Conservation (phyloP, 2,888 invertebrate species). For the Ceramica pisi region DNA sequence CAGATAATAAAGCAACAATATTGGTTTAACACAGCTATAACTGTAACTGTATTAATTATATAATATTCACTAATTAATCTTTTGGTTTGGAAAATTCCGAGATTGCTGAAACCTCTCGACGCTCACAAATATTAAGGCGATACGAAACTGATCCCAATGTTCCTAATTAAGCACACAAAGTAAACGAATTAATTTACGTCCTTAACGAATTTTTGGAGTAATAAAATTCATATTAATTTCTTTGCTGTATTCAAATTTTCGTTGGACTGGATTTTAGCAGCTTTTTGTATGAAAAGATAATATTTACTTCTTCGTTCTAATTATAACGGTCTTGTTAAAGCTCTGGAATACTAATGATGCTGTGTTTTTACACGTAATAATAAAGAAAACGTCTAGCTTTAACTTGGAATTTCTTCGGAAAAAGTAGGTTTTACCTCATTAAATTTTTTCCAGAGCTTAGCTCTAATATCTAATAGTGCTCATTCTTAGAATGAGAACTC, state of each 20-base stretch:
- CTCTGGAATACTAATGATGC: conserved; percentile 2
- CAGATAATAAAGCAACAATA: conserved; percentile 24
- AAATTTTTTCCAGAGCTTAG: not conserved
- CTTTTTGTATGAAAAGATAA: conserved; percentile 15
- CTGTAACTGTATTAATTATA: conserved; percentile 15
- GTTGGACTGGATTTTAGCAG: not conserved
- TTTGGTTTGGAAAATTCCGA: conserved; percentile 7
- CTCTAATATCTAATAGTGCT: no score
- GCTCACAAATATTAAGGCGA: conserved; percentile 29
- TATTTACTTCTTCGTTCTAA: conserved; percentile 17
- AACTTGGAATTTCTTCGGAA: not conserved
- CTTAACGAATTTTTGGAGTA: conserved; percentile 7
- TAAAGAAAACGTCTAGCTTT: not conserved
- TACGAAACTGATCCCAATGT: conserved; percentile 19
- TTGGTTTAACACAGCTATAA: conserved; percentile 25
- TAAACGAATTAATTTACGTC: conserved; percentile 38
- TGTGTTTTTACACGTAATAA: conserved; percentile 2
- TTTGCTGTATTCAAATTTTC: conserved; percentile 5
- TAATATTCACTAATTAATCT: conserved; percentile 43
- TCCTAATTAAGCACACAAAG: conserved; percentile 48
- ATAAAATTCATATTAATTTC: conserved; percentile 28
- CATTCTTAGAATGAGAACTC: no score
- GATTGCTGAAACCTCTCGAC: conserved; percentile 9
- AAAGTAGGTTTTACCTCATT: not conserved
- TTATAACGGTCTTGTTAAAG: not conserved